Evolutionary conservation across 2,797 vertebrate genomes (phyloP).

Genomic region (Tadarida brasiliensis): DNA sequence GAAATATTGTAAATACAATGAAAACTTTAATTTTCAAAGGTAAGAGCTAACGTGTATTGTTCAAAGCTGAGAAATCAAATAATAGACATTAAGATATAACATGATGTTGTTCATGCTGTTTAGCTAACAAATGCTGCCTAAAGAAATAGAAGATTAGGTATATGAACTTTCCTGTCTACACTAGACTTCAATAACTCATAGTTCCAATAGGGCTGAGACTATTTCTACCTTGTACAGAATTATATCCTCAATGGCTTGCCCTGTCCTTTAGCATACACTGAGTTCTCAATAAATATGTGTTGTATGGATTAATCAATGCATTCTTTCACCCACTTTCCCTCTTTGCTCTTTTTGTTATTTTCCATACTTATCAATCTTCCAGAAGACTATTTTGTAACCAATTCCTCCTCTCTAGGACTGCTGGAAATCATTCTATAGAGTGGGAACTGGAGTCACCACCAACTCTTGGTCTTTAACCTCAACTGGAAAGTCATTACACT

Average conservation of each 20-base stretch:
- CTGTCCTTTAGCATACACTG: neutral
- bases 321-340: neutral
- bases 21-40: neutral
- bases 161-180: neutral
- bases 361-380: neutral
- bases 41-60: neutral
- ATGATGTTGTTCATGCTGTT: neutral
- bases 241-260: neutral
- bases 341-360: neutral
- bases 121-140: neutral
- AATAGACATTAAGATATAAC: neutral
- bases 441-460: neutral
- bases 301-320: neutral
- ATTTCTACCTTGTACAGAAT: neutral
- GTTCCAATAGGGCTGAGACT: neutral
- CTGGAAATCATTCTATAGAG: neutral
- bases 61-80: constrained; percentile 11
- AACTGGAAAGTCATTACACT: neutral
- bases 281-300: neutral
- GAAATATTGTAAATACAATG: neutral
- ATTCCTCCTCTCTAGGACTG: neutral
- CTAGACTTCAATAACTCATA: neutral
- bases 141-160: neutral
- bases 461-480: neutral
- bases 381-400: neutral